These are phyloP conservation scores for Lepilemur septentrionalis DNA, from an alignment of 2,797 vertebrate genomes.

Conservation along the genomic window DNA sequence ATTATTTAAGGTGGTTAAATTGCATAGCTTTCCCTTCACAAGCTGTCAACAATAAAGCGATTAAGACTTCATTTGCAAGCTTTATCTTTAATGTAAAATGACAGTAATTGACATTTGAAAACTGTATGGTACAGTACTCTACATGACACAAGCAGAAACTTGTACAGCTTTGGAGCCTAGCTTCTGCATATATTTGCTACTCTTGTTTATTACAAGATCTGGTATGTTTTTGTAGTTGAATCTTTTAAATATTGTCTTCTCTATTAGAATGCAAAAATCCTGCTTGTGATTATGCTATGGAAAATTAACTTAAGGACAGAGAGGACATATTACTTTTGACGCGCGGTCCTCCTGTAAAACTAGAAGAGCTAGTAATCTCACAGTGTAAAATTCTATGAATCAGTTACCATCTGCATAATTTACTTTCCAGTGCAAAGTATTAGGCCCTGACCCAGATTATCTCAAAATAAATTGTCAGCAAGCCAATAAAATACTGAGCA, in stretches of 20 bases:
- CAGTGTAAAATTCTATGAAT: conserved; percentile 38
- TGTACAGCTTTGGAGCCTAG: neutral
- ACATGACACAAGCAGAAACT: conserved; percentile 34
- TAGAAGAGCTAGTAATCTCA: neutral
- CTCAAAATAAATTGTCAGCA: conserved; percentile 52
- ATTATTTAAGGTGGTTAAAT: conserved; percentile 80
- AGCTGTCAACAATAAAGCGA: conserved; percentile 81
- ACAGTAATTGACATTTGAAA: conserved; percentile 82
- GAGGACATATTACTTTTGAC: conserved; percentile 25
- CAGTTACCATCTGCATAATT: conserved; percentile 47
- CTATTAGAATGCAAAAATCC: neutral
- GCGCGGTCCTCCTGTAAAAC: neutral
- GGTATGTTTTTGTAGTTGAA: neutral
- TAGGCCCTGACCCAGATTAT: conserved; percentile 56
- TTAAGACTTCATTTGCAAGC: conserved; percentile 81
- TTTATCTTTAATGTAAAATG: conserved; percentile 82
- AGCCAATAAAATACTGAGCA: conserved; percentile 39
- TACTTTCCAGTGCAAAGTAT: conserved; percentile 55
- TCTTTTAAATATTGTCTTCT: conserved; percentile 4
- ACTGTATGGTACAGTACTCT: conserved; percentile 42
- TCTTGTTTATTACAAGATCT: neutral
- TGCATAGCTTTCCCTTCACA: conserved; percentile 69
- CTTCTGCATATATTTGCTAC: neutral
- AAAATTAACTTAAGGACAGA: conserved; percentile 40
- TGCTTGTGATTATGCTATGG: neutral